These are phyloP conservation scores for Hypocryptadius cinnamomeus DNA, from an alignment of 2,113 vertebrate genomes.

Conservation along the genomic window DNA sequence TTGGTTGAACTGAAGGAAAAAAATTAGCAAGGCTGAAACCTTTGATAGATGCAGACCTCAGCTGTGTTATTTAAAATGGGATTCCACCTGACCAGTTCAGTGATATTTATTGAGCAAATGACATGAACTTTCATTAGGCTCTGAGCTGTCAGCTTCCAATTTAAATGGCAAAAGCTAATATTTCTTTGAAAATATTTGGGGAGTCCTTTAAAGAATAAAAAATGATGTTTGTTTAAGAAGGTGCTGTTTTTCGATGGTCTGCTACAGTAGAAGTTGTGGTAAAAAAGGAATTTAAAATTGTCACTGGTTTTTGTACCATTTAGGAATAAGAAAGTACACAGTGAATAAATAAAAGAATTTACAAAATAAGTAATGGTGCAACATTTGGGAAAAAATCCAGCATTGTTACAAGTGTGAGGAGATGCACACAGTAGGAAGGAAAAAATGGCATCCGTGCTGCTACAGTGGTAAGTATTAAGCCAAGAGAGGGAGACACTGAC, in stretches of 20 bases:
- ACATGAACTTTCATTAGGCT: background rate
- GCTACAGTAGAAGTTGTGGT: background rate
- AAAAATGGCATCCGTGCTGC: background rate
- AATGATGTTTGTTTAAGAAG: background rate
- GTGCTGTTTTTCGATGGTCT: background rate
- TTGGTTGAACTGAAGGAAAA: background rate
- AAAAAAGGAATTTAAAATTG: background rate
- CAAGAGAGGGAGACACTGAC: background rate
- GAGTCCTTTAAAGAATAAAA: background rate
- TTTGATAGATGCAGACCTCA: background rate
- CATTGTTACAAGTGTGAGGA: background rate
- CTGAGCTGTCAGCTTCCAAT: background rate
- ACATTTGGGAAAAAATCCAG: background rate
- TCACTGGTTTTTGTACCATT: background rate
- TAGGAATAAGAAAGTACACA: background rate
- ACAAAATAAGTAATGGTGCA: background rate
- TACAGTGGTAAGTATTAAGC: background rate
- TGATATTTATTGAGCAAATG: background rate
- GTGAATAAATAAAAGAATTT: background rate
- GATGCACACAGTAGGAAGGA: background rate
- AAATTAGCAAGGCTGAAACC: rapidly evolving
- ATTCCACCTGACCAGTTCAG: background rate
- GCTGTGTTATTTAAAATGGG: background rate
- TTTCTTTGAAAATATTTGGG: background rate
- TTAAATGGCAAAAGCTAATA: background rate